Percentiles rank a stretch among this genome's conserved stretches.
Conservation (phyloP, 1,140 invertebrate species). For the Penaeus chinensis region DNA sequence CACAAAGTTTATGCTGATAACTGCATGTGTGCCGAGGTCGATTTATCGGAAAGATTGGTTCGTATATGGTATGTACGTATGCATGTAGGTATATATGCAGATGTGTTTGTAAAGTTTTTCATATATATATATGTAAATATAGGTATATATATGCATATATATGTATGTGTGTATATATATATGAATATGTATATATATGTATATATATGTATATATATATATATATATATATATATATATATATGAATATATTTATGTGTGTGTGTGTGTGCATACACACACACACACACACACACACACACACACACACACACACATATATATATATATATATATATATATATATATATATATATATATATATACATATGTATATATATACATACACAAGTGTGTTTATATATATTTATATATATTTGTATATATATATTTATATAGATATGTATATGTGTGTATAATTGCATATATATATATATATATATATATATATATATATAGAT, state of each 20-base stretch:
- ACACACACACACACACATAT: not conserved
- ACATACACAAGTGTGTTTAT: not conserved
- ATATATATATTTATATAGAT: not conserved
- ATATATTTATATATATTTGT: not conserved
- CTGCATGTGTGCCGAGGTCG: too few species aligned
- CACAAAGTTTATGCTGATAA: too few species aligned
- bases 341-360: constrained; percentile 24
- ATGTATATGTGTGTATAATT: not conserved
- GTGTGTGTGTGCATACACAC: not conserved
- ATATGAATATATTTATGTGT: too few species aligned
- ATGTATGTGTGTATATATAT: not conserved
- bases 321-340: constrained; percentile 8
- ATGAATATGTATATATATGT: too few species aligned
- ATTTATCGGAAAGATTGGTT: not conserved
- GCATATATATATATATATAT: not conserved
- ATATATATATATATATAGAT: not conserved
- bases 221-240: too few species aligned
- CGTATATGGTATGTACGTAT: not conserved
- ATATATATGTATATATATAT: too few species aligned
- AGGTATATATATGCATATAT: not conserved
- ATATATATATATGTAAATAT: constrained; percentile 19
- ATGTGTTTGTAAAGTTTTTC: too few species aligned
- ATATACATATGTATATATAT: constrained; percentile 14
- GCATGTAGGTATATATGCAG: not conserved
- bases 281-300: too few species aligned